These are phyloP conservation scores for Oenanthe melanoleuca DNA, from an alignment of 2,113 vertebrate genomes.

Conservation along the genomic window DNA sequence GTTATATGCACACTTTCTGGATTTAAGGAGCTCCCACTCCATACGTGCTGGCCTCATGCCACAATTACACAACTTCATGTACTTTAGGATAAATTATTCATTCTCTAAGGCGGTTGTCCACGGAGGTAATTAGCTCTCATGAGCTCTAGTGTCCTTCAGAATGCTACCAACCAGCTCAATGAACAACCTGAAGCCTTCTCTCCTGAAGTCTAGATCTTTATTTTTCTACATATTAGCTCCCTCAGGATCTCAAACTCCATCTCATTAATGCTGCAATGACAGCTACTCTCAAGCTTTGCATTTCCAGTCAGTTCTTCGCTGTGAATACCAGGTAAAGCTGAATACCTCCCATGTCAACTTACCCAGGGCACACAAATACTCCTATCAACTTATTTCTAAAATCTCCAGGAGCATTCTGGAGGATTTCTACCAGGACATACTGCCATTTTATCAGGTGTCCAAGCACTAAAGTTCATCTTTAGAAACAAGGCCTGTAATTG, in stretches of 20 bases:
- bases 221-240: neutral
- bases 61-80: neutral
- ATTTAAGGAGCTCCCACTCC: neutral
- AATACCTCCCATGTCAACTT: neutral
- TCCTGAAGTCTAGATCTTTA: neutral
- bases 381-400: neutral
- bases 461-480: neutral
- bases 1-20: neutral
- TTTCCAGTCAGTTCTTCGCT: neutral
- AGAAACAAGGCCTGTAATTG: neutral
- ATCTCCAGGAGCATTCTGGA: neutral
- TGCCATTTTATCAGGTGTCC: neutral
- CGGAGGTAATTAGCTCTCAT: neutral
- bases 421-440: neutral
- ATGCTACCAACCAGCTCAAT: neutral
- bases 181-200: neutral
- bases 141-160: neutral
- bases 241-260: neutral
- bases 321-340: neutral
- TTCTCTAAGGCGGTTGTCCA: neutral
- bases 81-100: neutral
- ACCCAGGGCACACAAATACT: neutral
- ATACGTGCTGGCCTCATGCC: accelerated
- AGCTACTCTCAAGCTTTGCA: neutral
- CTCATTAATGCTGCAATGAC: neutral